A percentile compares a stretch with the other conserved stretches of the same genome.
Evolutionary conservation across 2,113 vertebrate genomes (phyloP).

Genomic region (Sceloporus undulatus): DNA sequence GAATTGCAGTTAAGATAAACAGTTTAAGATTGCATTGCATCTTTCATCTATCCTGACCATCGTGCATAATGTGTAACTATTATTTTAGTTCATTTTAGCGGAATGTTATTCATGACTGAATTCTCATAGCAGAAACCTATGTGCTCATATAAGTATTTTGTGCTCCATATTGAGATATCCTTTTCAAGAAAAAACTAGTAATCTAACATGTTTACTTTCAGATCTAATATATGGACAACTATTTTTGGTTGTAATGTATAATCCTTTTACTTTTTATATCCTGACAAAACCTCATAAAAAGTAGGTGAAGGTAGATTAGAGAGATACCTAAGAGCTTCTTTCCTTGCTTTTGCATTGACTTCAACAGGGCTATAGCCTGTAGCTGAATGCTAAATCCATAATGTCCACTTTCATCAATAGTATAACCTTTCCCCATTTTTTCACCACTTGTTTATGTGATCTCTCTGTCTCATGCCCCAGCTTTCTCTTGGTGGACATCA

Average conservation of each 20-base stretch:
- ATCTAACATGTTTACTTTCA: not conserved
- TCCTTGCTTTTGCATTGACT: not conserved
- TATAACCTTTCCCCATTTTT: too few relatives aligned
- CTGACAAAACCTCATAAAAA: not conserved
- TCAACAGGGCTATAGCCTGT: constrained; percentile 47
- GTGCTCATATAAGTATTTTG: not conserved
- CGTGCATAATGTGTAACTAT: not conserved
- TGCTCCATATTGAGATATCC: not conserved
- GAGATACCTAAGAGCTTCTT: not conserved
- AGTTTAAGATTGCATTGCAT: not conserved
- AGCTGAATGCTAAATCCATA: constrained; percentile 39
- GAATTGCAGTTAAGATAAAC: not conserved
- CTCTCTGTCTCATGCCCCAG: not conserved
- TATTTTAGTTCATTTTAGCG: not conserved
- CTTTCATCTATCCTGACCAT: too few relatives aligned
- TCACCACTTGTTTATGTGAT: not conserved
- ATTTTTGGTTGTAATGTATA: not conserved
- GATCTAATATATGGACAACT: not conserved
- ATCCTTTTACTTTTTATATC: not conserved
- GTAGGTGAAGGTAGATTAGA: not conserved
- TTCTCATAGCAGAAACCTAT: not conserved
- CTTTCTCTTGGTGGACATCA: not conserved
- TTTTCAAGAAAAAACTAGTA: not conserved
- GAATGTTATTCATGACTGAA: not conserved
- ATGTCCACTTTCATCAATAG: not conserved